Evolutionary conservation across 2,797 vertebrate genomes (phyloP).

Genomic region (Acrossocheilus fasciatus): DNA sequence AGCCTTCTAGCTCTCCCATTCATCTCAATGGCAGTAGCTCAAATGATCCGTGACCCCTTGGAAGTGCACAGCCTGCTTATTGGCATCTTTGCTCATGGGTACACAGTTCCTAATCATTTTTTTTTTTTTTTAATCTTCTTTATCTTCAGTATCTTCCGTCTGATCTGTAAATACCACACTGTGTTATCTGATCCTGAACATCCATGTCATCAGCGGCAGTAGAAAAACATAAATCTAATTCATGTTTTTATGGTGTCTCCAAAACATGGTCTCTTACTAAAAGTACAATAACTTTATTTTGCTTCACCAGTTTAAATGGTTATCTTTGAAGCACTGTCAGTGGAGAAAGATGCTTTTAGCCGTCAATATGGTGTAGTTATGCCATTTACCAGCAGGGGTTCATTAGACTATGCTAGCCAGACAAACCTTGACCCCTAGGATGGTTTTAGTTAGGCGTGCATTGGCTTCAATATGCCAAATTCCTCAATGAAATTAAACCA

Average conservation of each 20-base stretch:
- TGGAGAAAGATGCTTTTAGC: not conserved
- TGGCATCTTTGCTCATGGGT: not conserved
- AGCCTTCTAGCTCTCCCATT: not conserved
- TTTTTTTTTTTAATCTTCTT: too few relatives aligned
- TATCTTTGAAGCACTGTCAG: not conserved
- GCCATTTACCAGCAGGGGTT: slow-evolving; percentile 3
- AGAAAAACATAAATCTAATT: not conserved
- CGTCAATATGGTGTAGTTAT: not conserved
- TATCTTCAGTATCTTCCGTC: not conserved
- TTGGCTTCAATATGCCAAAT: not conserved
- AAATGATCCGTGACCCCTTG: not conserved
- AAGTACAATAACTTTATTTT: not conserved
- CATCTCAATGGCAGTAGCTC: slow-evolving; percentile 3
- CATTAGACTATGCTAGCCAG: not conserved
- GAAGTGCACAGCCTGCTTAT: not conserved
- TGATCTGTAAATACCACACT: not conserved
- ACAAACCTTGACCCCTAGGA: not conserved
- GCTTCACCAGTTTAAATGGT: not conserved
- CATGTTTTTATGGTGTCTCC: not conserved
- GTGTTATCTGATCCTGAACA: not conserved
- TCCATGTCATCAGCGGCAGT: not conserved
- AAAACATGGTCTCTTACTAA: not conserved
- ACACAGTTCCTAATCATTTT: not conserved
- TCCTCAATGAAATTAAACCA: not conserved
- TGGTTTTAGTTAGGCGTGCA: not conserved